Evolutionary conservation across 2,888 invertebrate genomes (phyloP).

Genomic region (Chrysopilus asiliformis): DNA sequence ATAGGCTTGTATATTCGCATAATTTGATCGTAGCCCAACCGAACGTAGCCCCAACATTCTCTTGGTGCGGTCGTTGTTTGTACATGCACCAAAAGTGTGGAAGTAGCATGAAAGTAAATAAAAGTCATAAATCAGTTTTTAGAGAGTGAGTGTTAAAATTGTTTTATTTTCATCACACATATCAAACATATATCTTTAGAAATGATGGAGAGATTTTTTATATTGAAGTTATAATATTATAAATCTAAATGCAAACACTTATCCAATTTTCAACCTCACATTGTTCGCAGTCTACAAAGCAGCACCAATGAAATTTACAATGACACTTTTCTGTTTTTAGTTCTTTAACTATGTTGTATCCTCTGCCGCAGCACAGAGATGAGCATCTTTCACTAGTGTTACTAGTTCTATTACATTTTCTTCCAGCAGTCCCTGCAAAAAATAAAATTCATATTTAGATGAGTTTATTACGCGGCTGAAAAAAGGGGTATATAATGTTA

Average conservation of each 20-base stretch:
- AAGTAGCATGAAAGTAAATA: too few species aligned
- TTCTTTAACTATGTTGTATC: constrained; percentile 67
- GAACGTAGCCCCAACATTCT: too few species aligned
- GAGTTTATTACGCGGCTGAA: neutral
- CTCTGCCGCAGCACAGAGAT: constrained; percentile 79
- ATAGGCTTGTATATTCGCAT: too few species aligned
- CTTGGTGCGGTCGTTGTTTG: too few species aligned
- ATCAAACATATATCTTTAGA: too few species aligned
- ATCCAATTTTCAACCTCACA: constrained; percentile 80
- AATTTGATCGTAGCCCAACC: too few species aligned
- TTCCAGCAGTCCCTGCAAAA: constrained; percentile 51
- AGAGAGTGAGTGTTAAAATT: too few species aligned
- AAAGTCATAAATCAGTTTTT: too few species aligned
- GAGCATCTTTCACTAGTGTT: constrained; percentile 69
- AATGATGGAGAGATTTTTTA: too few species aligned
- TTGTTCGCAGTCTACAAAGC: constrained; percentile 76
- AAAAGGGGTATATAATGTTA: too few species aligned
- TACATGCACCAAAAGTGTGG: too few species aligned
- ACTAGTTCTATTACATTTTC: constrained; percentile 61
- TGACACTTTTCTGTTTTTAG: constrained; percentile 67
- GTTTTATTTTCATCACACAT: neutral
- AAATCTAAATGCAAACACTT: constrained; percentile 70
- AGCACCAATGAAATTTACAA: constrained; percentile 92
- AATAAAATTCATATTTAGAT: constrained; percentile 1
- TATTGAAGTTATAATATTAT: too few species aligned